Evolutionary conservation across 2,888 invertebrate genomes (phyloP), one percentile per base, ranked within the genome.

Genomic region (Omphaloscelis lunosa): DNA sequence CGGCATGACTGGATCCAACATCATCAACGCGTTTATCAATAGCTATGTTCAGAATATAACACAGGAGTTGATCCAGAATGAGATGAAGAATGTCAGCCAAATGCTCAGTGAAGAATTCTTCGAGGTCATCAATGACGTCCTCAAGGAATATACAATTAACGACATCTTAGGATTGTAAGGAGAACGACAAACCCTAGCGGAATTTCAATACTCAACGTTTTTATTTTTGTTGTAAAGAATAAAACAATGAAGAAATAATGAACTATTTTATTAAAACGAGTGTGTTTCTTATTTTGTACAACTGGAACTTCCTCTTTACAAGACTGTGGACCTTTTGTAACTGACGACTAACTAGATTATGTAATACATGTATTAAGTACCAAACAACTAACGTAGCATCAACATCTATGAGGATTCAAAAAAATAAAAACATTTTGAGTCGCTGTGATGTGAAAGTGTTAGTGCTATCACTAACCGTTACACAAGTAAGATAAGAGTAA

Each of bases 1-100:
- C 45, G 94, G 95, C 15, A 90, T 95, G 93, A 91, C 93, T 17
- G 95, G 94, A 17, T 94, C 94, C 20, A 81, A 70, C 15, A 12
- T 93, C 7, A 79, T 95, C 65, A 95, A 95, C 87, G 79, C 85
- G 23, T 79, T 93, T 34, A 94, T 95, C 84, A 95, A 90, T 85
- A 81, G 86, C 17, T 75, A 86, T 15, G 88, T 95, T 20, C 93
- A 94, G 77, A 90, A 82, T 66, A 53, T 93, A 11, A 90, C 93
- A 0, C 93, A 93, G 62, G 92, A 92, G 3, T n/a, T 93, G 5
- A 88, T 95, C 34, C 92, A 93, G 75, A 86, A 79, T 29, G 79
- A 94, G 77, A 41, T 94, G 85, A 86, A 88, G 20, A 90, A 84
- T 62, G 78, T 94, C 41, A 93, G 93, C 85, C 63, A 85, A 58